phyloP scores from a whole-genome alignment of 2,797 vertebrate genomes.

The Microhierax caerulescens region DNA sequence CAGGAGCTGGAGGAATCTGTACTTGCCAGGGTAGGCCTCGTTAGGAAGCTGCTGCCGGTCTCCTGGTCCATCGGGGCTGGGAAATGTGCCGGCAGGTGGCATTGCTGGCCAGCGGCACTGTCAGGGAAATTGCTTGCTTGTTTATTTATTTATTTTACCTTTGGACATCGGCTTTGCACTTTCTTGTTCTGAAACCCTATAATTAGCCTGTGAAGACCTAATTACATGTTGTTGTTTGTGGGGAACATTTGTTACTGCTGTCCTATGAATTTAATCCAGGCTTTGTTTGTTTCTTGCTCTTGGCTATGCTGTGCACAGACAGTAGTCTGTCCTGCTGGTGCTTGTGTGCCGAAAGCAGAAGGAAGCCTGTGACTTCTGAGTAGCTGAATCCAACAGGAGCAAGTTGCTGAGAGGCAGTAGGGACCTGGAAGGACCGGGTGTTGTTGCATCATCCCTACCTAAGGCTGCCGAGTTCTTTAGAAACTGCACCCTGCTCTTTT shows the following conservation, averaged over 20 bases:
- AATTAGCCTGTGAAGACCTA: neutral
- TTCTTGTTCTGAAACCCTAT: neutral
- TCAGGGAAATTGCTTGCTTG: neutral
- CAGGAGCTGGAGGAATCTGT: neutral
- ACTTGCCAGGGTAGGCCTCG: neutral
- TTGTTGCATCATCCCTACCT: neutral
- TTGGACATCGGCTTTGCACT: neutral
- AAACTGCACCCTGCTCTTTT: neutral
- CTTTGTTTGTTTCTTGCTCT: neutral
- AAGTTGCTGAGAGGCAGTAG: neutral
- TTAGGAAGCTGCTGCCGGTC: neutral
- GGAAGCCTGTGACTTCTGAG: neutral
- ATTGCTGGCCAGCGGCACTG: neutral
- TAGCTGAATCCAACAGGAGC: neutral
- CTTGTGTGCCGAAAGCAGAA: neutral
- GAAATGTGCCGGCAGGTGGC: slow-evolving; percentile 31
- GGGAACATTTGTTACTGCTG: neutral
- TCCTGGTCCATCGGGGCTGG: neutral
- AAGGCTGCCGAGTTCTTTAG: neutral
- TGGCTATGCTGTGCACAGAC: neutral
- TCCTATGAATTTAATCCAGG: neutral
- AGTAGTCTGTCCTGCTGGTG: neutral
- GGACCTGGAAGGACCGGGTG: neutral
- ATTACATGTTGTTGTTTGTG: neutral
- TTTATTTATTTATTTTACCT: neutral